Conservation (phyloP, 2,888 invertebrate species). For the Atrina japonica region DNA sequence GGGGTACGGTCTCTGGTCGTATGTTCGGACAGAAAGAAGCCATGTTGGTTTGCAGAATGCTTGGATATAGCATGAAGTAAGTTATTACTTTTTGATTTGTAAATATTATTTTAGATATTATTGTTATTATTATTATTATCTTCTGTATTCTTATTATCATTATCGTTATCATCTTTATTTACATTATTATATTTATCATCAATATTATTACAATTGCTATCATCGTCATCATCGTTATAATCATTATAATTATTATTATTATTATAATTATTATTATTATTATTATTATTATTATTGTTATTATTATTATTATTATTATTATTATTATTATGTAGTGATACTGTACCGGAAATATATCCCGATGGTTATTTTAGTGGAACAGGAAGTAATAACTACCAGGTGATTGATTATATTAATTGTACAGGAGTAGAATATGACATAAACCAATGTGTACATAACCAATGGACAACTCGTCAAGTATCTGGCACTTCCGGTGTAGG, state of each 20-base stretch:
- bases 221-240: no score
- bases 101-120: no score
- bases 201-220: no score
- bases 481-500: conserved; percentile 39
- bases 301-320: no score
- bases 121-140: no score
- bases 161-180: no score
- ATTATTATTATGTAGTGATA: conserved; percentile 13
- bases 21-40: conserved; percentile 24
- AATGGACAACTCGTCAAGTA: conserved; percentile 29
- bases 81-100: no score
- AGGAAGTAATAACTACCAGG: conserved; percentile 19
- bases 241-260: no score
- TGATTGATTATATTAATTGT: conserved; percentile 44
- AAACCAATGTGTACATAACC: conserved; percentile 25
- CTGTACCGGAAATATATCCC: conserved; percentile 16
- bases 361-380: conserved; percentile 35
- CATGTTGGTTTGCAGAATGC: conserved; percentile 34
- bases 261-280: no score
- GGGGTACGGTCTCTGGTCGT: conserved; percentile 30
- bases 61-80: conserved; percentile 24
- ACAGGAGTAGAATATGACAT: conserved; percentile 45
- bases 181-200: no score
- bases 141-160: no score
- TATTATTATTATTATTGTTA: no score